phyloP scores from a whole-genome alignment of 2,113 vertebrate species.

The Megalops atlanticus region DNA sequence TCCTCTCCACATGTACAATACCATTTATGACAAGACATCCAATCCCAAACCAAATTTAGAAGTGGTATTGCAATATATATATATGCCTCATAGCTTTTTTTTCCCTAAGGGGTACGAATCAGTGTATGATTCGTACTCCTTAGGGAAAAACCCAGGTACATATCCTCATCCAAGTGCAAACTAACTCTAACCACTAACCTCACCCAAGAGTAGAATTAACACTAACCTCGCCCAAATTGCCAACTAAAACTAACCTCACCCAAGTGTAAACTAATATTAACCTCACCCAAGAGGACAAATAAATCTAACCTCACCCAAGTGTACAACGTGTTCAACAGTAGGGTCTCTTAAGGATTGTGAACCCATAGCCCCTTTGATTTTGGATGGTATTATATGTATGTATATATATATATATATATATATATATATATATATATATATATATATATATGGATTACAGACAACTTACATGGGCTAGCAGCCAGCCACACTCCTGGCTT shows the following conservation, averaged over 20 bases:
- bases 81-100: neutral
- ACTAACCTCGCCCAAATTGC: neutral
- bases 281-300: no score
- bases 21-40: neutral
- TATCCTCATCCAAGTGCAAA: neutral
- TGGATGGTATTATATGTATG: no score
- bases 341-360: neutral
- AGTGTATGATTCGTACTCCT: neutral
- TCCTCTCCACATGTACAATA: neutral
- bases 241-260: neutral
- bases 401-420: no score
- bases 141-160: neutral
- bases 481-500: conserved; percentile 45
- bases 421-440: no score
- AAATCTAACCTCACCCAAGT: no score
- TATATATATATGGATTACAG: no score
- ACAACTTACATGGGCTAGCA: conserved; percentile 39
- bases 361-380: neutral
- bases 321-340: neutral
- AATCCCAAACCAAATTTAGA: neutral
- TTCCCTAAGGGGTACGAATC: no score
- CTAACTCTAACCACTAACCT: neutral
- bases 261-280: neutral
- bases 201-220: neutral
- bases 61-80: no score